Base-by-base conservation (phyloP, 2,113 vertebrate species). In the Semicossyphus pulcher region DNA sequence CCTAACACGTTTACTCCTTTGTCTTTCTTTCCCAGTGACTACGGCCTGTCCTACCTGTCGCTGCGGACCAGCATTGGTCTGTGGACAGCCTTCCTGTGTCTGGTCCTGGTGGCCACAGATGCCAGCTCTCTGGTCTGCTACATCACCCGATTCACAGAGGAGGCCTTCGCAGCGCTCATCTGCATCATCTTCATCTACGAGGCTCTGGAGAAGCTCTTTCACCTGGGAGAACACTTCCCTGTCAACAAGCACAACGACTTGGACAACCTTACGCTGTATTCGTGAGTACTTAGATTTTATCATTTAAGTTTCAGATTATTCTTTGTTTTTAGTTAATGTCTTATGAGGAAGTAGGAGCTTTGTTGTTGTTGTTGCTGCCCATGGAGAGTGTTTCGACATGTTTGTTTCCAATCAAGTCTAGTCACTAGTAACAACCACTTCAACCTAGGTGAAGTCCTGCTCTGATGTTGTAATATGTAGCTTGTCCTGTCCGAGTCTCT, bases 111-210 rank as follows among this genome's bases (percentile, higher is more conserved):
- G 68, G 97, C 97, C 72, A 97, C 97, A 29, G 97, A 98, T 81
- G 96, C 97, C 1, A 98, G 97, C 92, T 96, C 96, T 60, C 92
- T 98, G 6, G 97, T 98, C 70, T 97, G 97, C 90, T 98, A 98
- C 60, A 97, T 98, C 87, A 98, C 97, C 42, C 94, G 97, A 15
- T 98, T 98, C 88, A 98, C 97, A 16, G 97, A 98, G 80, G 97
- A 98, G 78, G 96, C 97, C 64, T 98, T 98, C 42, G 97, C 97
- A 16, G 95, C 97, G 0, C 96, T 98, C 62, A 98, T 98, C 94
- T 98, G 97, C 90, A 96, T 98, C 88, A 98, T 98, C 92, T 98
- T 98, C 90, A 98, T 98, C 89, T 98, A 98, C 0, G 97, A 98
- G 88, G 97, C 97, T 36, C 83, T 98, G 65, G 97, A 98, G 93